Evolutionary conservation across 2,888 invertebrate genomes (phyloP).

Genomic region (Acrobasis consociella): DNA sequence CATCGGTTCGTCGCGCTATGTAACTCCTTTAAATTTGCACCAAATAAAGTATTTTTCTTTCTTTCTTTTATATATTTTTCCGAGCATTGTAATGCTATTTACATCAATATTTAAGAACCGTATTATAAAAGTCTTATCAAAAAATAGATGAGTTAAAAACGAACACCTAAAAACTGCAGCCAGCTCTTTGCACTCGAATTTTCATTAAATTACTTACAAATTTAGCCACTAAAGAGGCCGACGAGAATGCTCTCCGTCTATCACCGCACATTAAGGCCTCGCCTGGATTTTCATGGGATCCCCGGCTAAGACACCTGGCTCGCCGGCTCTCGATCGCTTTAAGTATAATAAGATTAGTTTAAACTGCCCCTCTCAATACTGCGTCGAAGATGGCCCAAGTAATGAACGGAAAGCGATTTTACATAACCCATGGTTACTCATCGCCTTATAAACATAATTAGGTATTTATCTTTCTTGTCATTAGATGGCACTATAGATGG

Average conservation of each 20-base stretch:
- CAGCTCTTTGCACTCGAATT: neutral
- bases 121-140: no score
- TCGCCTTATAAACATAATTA: no score
- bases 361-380: conserved; percentile 17
- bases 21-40: no score
- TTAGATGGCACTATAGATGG: no score
- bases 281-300: neutral
- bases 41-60: no score
- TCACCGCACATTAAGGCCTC: conserved; percentile 7
- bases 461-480: no score
- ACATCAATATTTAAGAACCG: no score
- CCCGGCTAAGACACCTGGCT: conserved; percentile 16
- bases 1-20: no score
- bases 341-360: conserved; percentile 24
- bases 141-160: no score
- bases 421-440: no score
- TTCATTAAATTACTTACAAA: neutral
- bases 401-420: neutral
- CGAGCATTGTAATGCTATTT: no score
- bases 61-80: no score
- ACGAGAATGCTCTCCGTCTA: neutral
- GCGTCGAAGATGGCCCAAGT: neutral
- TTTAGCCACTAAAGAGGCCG: neutral
- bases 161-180: neutral
- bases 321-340: conserved; percentile 2